A percentile compares a stretch with the other conserved stretches of the same genome.
Evolutionary conservation across 2,888 invertebrate species (phyloP).

Genomic region (Lithophane ornitopus): DNA sequence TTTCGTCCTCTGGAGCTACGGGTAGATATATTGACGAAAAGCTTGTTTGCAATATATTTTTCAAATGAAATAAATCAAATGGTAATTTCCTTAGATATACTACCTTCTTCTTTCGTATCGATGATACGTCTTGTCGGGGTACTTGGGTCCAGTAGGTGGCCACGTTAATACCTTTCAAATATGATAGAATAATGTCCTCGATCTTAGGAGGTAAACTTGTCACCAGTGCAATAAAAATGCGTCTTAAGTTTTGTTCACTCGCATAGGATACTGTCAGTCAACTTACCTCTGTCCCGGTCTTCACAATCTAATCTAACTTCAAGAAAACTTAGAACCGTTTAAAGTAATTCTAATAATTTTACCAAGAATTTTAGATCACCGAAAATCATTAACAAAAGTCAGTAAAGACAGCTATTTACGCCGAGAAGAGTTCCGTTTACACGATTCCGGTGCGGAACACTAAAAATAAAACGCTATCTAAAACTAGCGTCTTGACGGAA

Average conservation of each 20-base stretch:
- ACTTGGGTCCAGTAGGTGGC: not conserved
- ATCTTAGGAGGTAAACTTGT: not conserved
- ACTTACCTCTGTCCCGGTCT: not conserved
- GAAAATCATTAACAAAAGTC: conserved; percentile 41
- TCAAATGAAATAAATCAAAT: not conserved
- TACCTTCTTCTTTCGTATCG: not conserved
- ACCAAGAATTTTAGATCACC: not conserved
- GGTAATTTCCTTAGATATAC: not conserved
- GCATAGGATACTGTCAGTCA: not conserved
- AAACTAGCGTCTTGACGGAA: conserved; percentile 60
- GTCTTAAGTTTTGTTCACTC: not conserved
- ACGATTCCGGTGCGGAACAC: conserved; percentile 60
- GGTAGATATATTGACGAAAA: conserved; percentile 25
- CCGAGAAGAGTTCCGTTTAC: conserved; percentile 47
- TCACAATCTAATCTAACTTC: not conserved
- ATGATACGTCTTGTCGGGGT: not conserved
- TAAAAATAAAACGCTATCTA: conserved; percentile 67
- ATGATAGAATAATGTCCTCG: not conserved
- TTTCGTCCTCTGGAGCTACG: conserved; percentile 38
- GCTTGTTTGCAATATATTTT: conserved; percentile 6
- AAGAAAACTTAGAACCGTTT: not conserved
- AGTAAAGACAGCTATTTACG: conserved; percentile 39
- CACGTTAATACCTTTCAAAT: not conserved
- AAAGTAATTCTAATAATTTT: not conserved
- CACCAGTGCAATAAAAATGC: not conserved